Evolutionary conservation across 1,140 invertebrate species (phyloP).

Genomic region (Apolygus lucorum): DNA sequence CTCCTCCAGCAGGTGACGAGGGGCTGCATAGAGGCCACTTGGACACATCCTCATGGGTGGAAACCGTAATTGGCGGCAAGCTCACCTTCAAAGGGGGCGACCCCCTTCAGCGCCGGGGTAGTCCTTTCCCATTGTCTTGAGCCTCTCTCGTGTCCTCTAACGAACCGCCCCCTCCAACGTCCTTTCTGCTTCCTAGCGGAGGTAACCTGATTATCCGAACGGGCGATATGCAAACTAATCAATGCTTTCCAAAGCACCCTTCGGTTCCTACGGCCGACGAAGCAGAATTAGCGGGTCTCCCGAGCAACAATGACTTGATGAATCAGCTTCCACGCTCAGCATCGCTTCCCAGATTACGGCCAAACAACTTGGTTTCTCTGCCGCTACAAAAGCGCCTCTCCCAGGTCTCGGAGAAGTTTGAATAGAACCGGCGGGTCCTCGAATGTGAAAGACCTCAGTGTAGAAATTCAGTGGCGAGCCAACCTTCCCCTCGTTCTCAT

Average conservation of each 20-base stretch:
- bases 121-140: conserved; percentile 5
- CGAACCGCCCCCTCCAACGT: background rate
- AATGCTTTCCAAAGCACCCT: conserved; percentile 12
- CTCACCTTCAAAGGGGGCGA: conserved; percentile 6
- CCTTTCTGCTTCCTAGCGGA: background rate
- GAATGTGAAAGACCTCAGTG: too few species aligned
- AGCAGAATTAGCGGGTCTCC: background rate
- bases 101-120: background rate
- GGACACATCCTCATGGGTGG: background rate
- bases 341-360: background rate
- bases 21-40: background rate
- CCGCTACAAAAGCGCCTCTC: background rate
- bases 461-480: too few species aligned
- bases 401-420: too few species aligned
- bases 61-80: conserved; percentile 14
- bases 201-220: conserved; percentile 13
- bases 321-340: conserved; percentile 3
- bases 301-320: conserved; percentile 7
- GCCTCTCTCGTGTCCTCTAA: background rate
- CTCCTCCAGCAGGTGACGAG: background rate
- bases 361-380: background rate
- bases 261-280: background rate
- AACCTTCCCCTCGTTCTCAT: too few species aligned
- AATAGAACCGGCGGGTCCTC: too few species aligned
- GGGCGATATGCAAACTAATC: conserved; percentile 13